Evolutionary conservation across 2,113 vertebrate genomes (phyloP).

Genomic region (Erpornis zantholeuca): DNA sequence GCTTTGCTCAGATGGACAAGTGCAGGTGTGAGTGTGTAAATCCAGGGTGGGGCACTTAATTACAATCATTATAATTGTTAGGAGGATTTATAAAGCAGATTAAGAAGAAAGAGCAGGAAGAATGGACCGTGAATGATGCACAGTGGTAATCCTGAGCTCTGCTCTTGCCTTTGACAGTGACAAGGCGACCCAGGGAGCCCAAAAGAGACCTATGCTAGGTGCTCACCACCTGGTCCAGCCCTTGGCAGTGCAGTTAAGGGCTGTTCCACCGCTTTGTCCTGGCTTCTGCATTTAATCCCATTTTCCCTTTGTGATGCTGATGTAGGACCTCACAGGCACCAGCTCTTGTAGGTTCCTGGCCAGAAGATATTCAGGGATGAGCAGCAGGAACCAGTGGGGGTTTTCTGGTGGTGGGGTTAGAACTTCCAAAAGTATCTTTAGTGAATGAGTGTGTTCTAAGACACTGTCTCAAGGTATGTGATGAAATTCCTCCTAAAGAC

Average conservation of each 20-base stretch:
- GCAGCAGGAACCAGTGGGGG: not conserved
- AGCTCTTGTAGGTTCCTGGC: accelerated
- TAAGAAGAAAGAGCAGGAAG: not conserved
- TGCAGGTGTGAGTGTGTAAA: not conserved
- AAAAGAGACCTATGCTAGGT: not conserved
- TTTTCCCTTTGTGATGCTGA: not conserved
- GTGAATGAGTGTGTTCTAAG: not conserved
- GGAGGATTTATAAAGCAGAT: not conserved
- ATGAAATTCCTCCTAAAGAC: not conserved
- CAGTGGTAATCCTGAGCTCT: not conserved
- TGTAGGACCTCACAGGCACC: not conserved
- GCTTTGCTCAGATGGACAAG: not conserved
- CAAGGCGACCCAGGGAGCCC: not conserved
- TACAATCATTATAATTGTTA: not conserved
- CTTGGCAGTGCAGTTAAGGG: not conserved
- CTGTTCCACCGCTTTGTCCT: not conserved
- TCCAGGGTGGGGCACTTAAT: not conserved
- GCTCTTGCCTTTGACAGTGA: not conserved
- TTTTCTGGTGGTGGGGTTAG: not conserved
- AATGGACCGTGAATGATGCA: not conserved
- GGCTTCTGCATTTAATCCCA: accelerated
- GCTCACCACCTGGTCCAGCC: not conserved
- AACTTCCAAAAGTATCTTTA: not conserved
- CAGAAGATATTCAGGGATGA: not conserved
- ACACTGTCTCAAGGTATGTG: not conserved